Evolutionary conservation across 2,113 vertebrate genomes (phyloP).

Genomic region (Rhinopomastus cyanomelas): DNA sequence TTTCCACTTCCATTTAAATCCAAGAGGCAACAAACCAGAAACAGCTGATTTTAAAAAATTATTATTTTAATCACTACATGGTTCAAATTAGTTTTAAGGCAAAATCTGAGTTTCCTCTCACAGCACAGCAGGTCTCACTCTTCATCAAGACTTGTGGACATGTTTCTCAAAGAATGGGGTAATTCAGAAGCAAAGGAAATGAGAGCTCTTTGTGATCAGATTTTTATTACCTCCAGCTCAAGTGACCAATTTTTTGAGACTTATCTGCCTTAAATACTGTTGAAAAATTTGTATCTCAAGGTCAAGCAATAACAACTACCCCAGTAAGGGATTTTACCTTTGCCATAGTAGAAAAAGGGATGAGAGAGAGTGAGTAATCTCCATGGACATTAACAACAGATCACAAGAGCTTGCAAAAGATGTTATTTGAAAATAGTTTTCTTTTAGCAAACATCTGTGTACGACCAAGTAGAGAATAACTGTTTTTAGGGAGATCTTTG

Average conservation of each 20-base stretch:
- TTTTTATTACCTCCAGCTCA: neutral
- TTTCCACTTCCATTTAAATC: constrained; percentile 6
- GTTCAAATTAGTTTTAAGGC: neutral
- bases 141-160: neutral
- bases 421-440: neutral
- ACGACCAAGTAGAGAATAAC: neutral
- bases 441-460: neutral
- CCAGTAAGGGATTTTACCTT: neutral
- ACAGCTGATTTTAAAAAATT: neutral
- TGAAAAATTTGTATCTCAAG: neutral
- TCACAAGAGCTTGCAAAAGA: too few relatives aligned
- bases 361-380: neutral
- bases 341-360: neutral
- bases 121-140: neutral
- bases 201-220: neutral
- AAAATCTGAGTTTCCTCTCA: neutral
- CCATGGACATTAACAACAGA: too few relatives aligned
- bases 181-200: neutral
- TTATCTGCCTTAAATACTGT: neutral
- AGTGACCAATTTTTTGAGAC: neutral
- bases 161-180: neutral
- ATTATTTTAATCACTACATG: neutral
- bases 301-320: neutral
- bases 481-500: neutral
- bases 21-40: neutral